Evolutionary conservation across 2,888 invertebrate species (phyloP).

Genomic region (Fabriciana adippe): DNA sequence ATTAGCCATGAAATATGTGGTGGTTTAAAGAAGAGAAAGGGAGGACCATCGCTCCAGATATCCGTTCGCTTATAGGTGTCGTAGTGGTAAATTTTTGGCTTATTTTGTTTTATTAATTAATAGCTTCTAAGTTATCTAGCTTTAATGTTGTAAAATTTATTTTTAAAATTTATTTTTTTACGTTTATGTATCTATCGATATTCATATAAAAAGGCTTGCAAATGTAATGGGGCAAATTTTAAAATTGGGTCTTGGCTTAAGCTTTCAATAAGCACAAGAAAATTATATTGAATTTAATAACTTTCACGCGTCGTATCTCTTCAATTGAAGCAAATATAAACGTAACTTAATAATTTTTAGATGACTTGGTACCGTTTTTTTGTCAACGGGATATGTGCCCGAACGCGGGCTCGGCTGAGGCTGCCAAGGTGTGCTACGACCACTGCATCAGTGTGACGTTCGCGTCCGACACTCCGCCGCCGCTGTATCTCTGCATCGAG

Average conservation of each 20-base stretch:
- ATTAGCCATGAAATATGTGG: slow-evolving; percentile 7
- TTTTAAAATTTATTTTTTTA: too few relatives aligned
- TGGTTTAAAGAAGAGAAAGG: not conserved
- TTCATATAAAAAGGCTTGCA: too few relatives aligned
- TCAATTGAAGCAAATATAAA: slow-evolving; percentile 13
- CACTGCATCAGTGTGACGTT: slow-evolving; percentile 94
- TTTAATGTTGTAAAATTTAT: too few relatives aligned
- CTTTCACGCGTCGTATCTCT: too few relatives aligned
- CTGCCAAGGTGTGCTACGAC: slow-evolving; percentile 96
- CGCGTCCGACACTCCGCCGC: slow-evolving; percentile 94
- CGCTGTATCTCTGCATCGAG: slow-evolving; percentile 97
- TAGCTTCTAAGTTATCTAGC: too few relatives aligned
- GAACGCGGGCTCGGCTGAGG: slow-evolving; percentile 92
- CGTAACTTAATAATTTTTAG: slow-evolving; percentile 57
- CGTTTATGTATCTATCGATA: too few relatives aligned
- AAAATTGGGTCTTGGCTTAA: too few relatives aligned
- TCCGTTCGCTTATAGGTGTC: slow-evolving; percentile 1
- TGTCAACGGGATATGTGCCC: slow-evolving; percentile 97
- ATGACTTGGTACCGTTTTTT: slow-evolving; percentile 89
- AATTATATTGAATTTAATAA: too few relatives aligned
- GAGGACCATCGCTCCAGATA: slow-evolving; percentile 22
- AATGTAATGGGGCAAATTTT: too few relatives aligned
- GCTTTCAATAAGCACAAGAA: too few relatives aligned
- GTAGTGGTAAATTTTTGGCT: slow-evolving; percentile 19
- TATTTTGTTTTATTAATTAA: slow-evolving; percentile 21